A percentile compares a stretch with the other conserved stretches of the same genome.
phyloP scores from a whole-genome alignment of 2,797 vertebrate genomes.

The Semotilus atromaculatus region DNA sequence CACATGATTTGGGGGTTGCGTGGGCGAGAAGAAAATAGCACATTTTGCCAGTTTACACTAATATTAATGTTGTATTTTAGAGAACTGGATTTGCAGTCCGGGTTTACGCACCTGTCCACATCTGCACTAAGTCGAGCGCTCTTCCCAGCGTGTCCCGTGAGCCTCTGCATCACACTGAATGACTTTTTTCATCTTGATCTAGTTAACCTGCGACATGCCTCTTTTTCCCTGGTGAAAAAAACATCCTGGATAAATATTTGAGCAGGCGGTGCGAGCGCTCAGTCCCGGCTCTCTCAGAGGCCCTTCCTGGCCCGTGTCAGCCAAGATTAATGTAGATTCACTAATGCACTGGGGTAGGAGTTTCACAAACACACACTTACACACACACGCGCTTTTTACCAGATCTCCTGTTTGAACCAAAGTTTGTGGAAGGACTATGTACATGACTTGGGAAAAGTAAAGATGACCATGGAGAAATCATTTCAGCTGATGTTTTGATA shows the following conservation, averaged over 20 bases:
- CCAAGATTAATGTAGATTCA: constrained; percentile 66
- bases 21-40: neutral
- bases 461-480: constrained; percentile 20
- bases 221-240: constrained; percentile 59
- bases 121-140: constrained; percentile 8
- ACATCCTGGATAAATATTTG: constrained; percentile 71
- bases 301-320: constrained; percentile 64
- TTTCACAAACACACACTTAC: constrained; percentile 41
- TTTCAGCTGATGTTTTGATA: constrained; percentile 6
- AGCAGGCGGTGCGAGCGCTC: constrained; percentile 57
- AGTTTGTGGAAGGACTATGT: constrained; percentile 24
- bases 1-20: neutral
- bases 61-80: neutral
- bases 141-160: constrained; percentile 16
- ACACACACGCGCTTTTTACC: constrained; percentile 20
- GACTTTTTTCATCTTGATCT: constrained; percentile 65
- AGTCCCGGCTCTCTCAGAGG: constrained; percentile 58
- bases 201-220: constrained; percentile 64
- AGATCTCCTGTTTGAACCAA: constrained; percentile 31
- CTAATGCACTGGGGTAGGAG: constrained; percentile 59
- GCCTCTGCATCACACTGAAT: constrained; percentile 52
- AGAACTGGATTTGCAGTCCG: neutral
- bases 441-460: constrained; percentile 11
- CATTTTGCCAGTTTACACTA: neutral
- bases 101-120: constrained; percentile 40